Evolutionary conservation across 2,797 vertebrate genomes (phyloP), one percentile per base, ranked within the genome.

Genomic region (Adrianichthys oophorus): DNA sequence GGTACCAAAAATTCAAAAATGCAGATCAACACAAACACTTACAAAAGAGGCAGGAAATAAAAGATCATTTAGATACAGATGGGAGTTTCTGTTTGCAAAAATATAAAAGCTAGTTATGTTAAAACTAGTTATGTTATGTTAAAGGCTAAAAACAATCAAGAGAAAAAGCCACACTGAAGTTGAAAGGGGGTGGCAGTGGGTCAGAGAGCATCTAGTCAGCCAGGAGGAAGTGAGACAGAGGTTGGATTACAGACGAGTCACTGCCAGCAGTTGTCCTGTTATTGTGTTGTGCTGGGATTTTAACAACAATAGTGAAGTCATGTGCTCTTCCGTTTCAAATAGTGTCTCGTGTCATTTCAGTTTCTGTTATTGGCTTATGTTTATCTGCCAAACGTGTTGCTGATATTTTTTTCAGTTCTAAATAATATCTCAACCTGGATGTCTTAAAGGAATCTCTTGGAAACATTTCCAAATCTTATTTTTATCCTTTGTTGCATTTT

Each of bases 161-260:
- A 7, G n/a, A 45, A 15, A 50, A 45, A 32, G 45, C 8, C 16
- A 43, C 12, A 23, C 32, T 2, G 8, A 37, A 69, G 56, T 43
- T 50, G 26, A 17, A 21, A 37, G 44, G 19, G 41, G 21, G 8
- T 60, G 60, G 72, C 68, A 72, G 51, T 61, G 42, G 82, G 66
- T 62, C 74, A 80, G 60, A 73, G 71, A 71, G 72, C 72, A 74
- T 72, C 64, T 64, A 63, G 67, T 29, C 43, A 75, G 72, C 57
- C 46, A 75, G 59, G 68, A 76, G 73, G 80, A 85, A 81, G 80
- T 82, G 79, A 79, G 70, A 76, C 68, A 80, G 63, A 78, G 80
- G 82, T 87, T 75, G 84, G 18, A 41, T 63, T 76, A 46, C 82
- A 73, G 65, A 75, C 17, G 76, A 85, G 64, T 83, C 74, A 84